Evolutionary conservation across 2,888 invertebrate genomes (phyloP).

Genomic region (Euproctis similis): DNA sequence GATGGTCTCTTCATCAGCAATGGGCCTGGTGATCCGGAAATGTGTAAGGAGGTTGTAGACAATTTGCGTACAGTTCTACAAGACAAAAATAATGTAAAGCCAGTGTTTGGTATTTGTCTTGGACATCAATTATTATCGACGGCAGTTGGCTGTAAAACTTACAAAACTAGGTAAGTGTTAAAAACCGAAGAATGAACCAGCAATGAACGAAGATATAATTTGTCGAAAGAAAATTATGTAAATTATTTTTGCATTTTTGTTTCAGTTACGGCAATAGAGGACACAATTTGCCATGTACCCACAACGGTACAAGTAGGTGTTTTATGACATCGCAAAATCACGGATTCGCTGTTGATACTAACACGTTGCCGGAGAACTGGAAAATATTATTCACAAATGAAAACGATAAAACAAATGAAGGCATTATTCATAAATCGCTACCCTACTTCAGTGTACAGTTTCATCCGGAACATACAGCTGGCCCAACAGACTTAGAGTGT

Average conservation of each 20-base stretch:
- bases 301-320: slow-evolving; percentile 89
- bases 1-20: slow-evolving; percentile 98
- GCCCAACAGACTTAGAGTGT: slow-evolving; percentile 95
- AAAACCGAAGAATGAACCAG: too few relatives aligned
- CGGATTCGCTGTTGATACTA: slow-evolving; percentile 91
- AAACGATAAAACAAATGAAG: slow-evolving; percentile 97
- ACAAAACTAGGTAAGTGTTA: slow-evolving; percentile 89
- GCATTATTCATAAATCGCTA: slow-evolving; percentile 87
- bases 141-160: slow-evolving; percentile 94
- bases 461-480: slow-evolving; percentile 98
- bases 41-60: slow-evolving; percentile 84
- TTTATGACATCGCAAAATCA: slow-evolving; percentile 99
- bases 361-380: slow-evolving; percentile 87
- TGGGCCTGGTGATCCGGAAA: slow-evolving; percentile 96
- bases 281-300: slow-evolving; percentile 97
- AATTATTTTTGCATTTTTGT: too few relatives aligned
- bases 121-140: slow-evolving; percentile 96
- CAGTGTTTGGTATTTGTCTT: slow-evolving; percentile 98
- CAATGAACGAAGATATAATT: too few relatives aligned
- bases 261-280: slow-evolving; percentile 97
- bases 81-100: slow-evolving; percentile 75
- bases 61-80: slow-evolving; percentile 80
- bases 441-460: slow-evolving; percentile 99
- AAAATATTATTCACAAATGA: slow-evolving; percentile 93
- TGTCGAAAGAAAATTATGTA: too few relatives aligned